These are phyloP conservation scores for Paramormyrops kingsleyae DNA, from an alignment of 2,113 vertebrate species.

Conservation along the genomic window DNA sequence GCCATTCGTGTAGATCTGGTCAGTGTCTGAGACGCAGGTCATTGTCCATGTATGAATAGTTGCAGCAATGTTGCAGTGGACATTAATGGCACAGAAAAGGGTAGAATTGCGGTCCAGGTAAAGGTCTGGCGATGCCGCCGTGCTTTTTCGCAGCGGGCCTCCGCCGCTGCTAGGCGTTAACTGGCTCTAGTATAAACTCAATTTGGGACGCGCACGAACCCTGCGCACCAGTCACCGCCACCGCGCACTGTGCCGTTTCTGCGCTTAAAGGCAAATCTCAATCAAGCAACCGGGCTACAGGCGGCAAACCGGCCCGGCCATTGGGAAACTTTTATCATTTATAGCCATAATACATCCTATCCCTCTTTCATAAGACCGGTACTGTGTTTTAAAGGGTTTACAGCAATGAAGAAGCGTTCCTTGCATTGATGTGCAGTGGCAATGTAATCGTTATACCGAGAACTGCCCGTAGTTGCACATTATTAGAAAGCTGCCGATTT, in stretches of 20 bases:
- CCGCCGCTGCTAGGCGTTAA: conserved; percentile 8
- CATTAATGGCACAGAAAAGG: not conserved
- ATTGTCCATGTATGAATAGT: not conserved
- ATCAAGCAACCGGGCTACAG: not conserved
- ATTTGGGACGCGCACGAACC: conserved; percentile 13
- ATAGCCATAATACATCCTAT: not conserved
- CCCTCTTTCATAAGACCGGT: not conserved
- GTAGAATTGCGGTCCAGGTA: not conserved
- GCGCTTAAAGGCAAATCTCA: not conserved
- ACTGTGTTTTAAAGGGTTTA: not conserved
- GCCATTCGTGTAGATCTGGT: not conserved
- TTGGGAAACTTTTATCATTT: not conserved
- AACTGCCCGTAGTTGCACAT: not conserved
- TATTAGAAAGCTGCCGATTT: not conserved
- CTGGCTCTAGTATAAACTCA: conserved; percentile 13
- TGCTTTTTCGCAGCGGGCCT: not conserved
- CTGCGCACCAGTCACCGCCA: not conserved
- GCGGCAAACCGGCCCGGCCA: not conserved
- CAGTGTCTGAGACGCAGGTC: not conserved
- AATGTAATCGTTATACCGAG: not conserved
- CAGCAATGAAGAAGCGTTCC: not conserved
- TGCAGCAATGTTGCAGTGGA: not conserved
- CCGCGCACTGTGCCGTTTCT: not conserved
- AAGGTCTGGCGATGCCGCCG: not conserved
- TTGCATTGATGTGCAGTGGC: not conserved